Conservation (phyloP, 2,113 vertebrate species). For the Cardinalis cardinalis region DNA sequence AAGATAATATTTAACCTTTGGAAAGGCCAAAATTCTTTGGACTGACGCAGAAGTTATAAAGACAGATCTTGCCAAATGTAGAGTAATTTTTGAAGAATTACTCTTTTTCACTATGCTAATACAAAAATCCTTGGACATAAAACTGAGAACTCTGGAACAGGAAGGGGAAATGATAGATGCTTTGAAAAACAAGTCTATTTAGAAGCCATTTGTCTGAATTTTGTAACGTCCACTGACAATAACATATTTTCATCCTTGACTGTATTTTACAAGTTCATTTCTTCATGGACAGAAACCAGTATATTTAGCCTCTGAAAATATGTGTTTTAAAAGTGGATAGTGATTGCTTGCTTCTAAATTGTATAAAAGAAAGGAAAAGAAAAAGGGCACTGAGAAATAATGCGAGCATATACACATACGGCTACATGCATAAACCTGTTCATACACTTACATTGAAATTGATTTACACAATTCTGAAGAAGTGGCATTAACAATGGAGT, state of each 20-base stretch:
- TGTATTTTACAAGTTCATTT: not conserved
- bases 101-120: conserved; percentile 39
- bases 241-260: not conserved
- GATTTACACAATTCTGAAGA: not conserved
- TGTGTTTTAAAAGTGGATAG: not conserved
- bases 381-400: not conserved
- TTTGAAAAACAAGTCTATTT: conserved; percentile 20
- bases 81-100: conserved; percentile 50
- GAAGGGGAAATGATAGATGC: conserved; percentile 28
- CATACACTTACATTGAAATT: not conserved
- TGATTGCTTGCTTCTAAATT: not conserved
- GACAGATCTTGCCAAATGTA: conserved; percentile 17
- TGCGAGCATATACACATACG: not conserved
- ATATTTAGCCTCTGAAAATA: not conserved
- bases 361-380: not conserved
- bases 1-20: conserved; percentile 56
- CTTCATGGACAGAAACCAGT: not conserved
- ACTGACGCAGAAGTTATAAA: conserved; percentile 20
- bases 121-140: conserved; percentile 41
- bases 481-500: not conserved
- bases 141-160: conserved; percentile 18
- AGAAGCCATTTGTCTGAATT: conserved; percentile 27
- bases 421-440: not conserved
- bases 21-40: conserved; percentile 52
- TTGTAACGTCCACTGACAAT: not conserved